Evolutionary conservation across 2,888 invertebrate species (phyloP).

Genomic region (Vesta saturnalis): DNA sequence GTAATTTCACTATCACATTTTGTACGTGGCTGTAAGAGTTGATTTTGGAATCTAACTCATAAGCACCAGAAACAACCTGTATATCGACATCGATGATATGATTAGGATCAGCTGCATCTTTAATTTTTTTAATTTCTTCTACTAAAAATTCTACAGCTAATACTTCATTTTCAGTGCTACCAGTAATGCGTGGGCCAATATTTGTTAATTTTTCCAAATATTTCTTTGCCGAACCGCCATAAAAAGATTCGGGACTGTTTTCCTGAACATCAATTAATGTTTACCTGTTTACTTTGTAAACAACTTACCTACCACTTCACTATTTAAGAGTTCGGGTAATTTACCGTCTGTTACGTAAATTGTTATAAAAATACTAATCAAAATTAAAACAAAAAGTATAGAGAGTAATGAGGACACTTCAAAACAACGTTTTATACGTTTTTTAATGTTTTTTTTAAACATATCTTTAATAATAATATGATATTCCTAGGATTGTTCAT

Average conservation of each 20-base stretch:
- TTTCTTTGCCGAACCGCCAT: conserved; percentile 74
- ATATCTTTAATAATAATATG: too few species aligned
- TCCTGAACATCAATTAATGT: too few species aligned
- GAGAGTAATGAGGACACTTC: too few species aligned
- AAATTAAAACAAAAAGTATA: too few species aligned
- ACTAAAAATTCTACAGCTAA: conserved; percentile 70
- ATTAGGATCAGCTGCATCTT: conserved; percentile 64
- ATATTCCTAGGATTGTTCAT: too few species aligned
- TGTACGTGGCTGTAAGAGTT: conserved; percentile 84
- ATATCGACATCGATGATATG: conserved; percentile 72
- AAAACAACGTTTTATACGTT: too few species aligned
- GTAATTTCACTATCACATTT: conserved; percentile 80
- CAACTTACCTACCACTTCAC: too few species aligned
- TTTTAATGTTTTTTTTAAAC: too few species aligned
- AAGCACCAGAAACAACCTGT: conserved; percentile 73
- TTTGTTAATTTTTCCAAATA: conserved; percentile 70
- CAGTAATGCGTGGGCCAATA: conserved; percentile 77
- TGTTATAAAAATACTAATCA: too few species aligned
- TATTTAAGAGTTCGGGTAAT: too few species aligned
- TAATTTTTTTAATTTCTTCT: conserved; percentile 65
- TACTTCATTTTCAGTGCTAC: conserved; percentile 85
- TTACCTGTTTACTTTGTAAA: too few species aligned
- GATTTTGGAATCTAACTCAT: conserved; percentile 76
- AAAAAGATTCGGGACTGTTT: conserved; percentile 70
- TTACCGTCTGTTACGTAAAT: too few species aligned